phyloP scores from a whole-genome alignment of 2,888 invertebrate genomes.

The Parnassius apollo region DNA sequence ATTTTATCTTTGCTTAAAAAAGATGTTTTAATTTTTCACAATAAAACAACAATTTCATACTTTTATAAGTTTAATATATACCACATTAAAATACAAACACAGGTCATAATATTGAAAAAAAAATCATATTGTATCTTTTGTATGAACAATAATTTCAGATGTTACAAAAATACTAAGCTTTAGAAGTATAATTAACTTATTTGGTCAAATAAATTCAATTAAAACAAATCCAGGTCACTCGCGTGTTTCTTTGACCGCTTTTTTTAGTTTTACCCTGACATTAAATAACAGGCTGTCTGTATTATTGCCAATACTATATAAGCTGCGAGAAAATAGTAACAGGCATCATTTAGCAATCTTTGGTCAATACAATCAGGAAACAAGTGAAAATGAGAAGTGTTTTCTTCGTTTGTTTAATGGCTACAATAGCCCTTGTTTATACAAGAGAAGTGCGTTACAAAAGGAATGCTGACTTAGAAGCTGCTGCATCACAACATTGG shows the following conservation, averaged over 20 bases:
- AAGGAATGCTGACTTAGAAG: constrained; percentile 72
- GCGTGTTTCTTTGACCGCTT: constrained; percentile 59
- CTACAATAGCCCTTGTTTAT: constrained; percentile 64
- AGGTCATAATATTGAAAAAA: too few species aligned
- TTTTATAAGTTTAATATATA: too few species aligned
- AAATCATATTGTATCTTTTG: too few species aligned
- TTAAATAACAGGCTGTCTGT: constrained; percentile 54
- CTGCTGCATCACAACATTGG: constrained; percentile 74
- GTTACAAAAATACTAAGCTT: too few species aligned
- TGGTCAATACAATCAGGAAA: constrained; percentile 57
- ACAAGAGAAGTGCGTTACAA: constrained; percentile 73
- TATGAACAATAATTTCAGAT: too few species aligned
- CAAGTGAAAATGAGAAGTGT: constrained; percentile 58
- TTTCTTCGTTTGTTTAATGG: constrained; percentile 59
- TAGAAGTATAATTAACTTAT: constrained; percentile 11
- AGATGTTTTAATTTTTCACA: too few species aligned
- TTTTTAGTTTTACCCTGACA: constrained; percentile 64
- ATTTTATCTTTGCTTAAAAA: too few species aligned
- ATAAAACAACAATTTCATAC: too few species aligned
- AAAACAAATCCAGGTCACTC: constrained; percentile 64
- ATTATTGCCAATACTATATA: constrained; percentile 77
- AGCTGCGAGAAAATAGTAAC: constrained; percentile 64
- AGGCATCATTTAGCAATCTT: constrained; percentile 75
- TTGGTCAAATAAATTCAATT: constrained; percentile 31
- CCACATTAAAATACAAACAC: too few species aligned